Evolutionary conservation across 2,113 vertebrate species (phyloP).

Genomic region (Rhynchopsitta pachyrhyncha): DNA sequence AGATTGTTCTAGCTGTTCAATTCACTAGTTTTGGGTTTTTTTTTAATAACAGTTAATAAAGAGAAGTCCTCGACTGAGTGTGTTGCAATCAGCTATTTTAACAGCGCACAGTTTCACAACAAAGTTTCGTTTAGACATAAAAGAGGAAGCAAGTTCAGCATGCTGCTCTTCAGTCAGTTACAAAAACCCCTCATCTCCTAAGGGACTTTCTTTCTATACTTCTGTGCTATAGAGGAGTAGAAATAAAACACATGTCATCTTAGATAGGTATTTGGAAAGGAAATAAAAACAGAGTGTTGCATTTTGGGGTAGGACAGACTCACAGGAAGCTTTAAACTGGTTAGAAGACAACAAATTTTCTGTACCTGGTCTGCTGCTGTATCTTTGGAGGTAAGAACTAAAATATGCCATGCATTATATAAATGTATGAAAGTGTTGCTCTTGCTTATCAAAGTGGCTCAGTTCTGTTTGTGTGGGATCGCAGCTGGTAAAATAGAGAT

Average conservation of each 20-base stretch:
- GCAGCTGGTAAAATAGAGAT: not conserved
- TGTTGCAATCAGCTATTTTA: conserved; percentile 61
- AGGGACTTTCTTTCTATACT: conserved; percentile 72
- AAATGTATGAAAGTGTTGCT: not conserved
- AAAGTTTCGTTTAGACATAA: conserved; percentile 70
- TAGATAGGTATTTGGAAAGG: conserved; percentile 41
- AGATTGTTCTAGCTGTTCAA: not conserved
- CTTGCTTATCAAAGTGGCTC: not conserved
- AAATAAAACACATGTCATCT: conserved; percentile 42
- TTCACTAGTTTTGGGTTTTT: not conserved
- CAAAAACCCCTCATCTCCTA: conserved; percentile 40
- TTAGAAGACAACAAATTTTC: conserved; percentile 17
- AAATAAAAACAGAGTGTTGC: not conserved
- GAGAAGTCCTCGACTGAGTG: not conserved
- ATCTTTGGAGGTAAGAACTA: conserved; percentile 71
- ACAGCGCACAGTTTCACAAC: conserved; percentile 63
- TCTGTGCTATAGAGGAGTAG: conserved; percentile 32
- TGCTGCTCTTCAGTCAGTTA: conserved; percentile 62
- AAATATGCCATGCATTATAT: not conserved
- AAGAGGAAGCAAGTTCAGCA: conserved; percentile 71
- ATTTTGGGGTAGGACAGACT: not conserved
- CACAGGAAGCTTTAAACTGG: not conserved
- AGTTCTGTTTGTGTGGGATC: not conserved
- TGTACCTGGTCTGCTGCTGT: not conserved
- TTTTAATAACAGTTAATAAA: not conserved